Evolutionary conservation across 2,797 vertebrate species (phyloP).

Genomic region (Euphonia xanthogaster): DNA sequence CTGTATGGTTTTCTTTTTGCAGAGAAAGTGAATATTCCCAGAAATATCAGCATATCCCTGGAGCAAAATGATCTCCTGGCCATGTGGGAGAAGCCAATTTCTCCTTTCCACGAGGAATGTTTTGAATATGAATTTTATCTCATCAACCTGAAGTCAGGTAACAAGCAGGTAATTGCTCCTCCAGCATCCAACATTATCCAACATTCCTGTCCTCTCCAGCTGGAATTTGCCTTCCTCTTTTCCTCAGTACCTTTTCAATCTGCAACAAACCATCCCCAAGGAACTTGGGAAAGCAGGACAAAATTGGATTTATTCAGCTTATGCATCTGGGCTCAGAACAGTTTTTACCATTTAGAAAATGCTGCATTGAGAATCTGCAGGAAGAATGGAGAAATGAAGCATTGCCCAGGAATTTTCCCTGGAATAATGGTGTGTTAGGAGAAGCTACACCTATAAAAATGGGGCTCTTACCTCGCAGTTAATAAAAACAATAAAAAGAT

Average conservation of each 20-base stretch:
- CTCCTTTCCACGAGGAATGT: constrained; percentile 43
- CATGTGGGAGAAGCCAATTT: constrained; percentile 70
- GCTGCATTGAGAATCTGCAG: background rate
- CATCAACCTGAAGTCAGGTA: constrained; percentile 30
- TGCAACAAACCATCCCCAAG: background rate
- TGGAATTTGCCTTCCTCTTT: background rate
- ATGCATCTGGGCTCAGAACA: background rate
- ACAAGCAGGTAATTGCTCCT: constrained; percentile 63
- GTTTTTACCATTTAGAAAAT: background rate
- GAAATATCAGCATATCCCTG: constrained; percentile 49
- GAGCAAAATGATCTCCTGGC: constrained; percentile 45
- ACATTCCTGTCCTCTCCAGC: background rate
- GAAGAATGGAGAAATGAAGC: background rate
- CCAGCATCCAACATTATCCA: background rate
- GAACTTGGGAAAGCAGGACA: background rate
- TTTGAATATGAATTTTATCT: constrained; percentile 73
- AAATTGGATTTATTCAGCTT: background rate
- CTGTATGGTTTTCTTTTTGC: background rate
- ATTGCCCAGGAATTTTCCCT: background rate
- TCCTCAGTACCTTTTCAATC: background rate
- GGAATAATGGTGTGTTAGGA: background rate
- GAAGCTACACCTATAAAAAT: background rate
- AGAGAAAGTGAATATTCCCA: constrained; percentile 71
- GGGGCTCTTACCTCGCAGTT: background rate
- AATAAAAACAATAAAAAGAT: no score